A percentile compares a stretch with the other conserved stretches of the same genome.
Conservation (phyloP, 2,888 invertebrate genomes). For the Trissoscelio sp. region DNA sequence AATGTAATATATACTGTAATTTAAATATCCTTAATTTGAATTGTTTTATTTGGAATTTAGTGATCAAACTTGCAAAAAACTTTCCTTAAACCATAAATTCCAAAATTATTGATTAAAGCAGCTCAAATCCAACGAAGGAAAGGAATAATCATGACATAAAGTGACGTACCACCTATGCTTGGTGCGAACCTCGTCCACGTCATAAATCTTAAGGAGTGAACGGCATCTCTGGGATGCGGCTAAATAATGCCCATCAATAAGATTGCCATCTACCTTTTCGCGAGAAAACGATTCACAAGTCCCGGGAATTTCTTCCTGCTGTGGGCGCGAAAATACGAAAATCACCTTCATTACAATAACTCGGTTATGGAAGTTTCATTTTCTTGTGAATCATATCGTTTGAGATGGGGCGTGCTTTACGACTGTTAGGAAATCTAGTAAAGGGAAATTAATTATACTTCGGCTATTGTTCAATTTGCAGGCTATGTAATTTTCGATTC, state of each 20-base stretch:
- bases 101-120: no score
- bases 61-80: no score
- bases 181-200: constrained; percentile 9
- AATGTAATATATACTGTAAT: no score
- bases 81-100: no score
- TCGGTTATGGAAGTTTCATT: no score
- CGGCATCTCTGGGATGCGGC: constrained; percentile 35
- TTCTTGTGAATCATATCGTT: constrained; percentile 17
- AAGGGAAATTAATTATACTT: constrained; percentile 27
- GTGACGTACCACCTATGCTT: constrained; percentile 47
- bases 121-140: constrained; percentile 30
- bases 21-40: no score
- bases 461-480: constrained; percentile 25
- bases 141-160: constrained; percentile 38
- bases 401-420: constrained; percentile 4
- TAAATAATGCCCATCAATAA: constrained; percentile 48
- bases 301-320: constrained; percentile 33
- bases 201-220: constrained; percentile 28
- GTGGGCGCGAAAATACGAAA: constrained; percentile 6
- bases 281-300: constrained; percentile 24
- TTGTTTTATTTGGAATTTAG: no score
- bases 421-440: constrained; percentile 28
- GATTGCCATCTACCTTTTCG: constrained; percentile 37
- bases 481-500: constrained; percentile 32
- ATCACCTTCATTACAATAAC: no score